A percentile compares a stretch with the other conserved stretches of the same genome.
Evolutionary conservation across 2,888 invertebrate species (phyloP).

Genomic region (Pocota personata): DNA sequence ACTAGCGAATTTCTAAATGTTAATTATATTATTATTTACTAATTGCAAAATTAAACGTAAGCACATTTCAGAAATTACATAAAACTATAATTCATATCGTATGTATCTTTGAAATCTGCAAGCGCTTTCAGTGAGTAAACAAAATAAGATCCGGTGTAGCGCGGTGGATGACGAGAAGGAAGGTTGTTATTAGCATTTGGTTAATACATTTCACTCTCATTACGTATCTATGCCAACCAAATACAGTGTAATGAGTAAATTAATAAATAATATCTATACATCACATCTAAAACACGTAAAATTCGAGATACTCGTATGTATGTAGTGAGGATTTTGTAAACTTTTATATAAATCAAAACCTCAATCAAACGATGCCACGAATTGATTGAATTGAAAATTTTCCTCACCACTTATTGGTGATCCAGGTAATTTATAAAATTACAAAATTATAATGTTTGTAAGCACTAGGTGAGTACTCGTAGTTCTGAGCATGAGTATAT

Average conservation of each 20-base stretch:
- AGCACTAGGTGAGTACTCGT: not conserved
- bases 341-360: conserved; percentile 9
- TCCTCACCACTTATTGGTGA: not conserved
- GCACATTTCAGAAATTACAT: not conserved
- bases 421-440: not conserved
- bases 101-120: not conserved
- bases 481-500: not conserved
- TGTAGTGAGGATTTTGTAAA: not conserved
- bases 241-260: not conserved
- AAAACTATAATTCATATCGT: conserved; percentile 21
- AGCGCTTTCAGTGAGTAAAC: not conserved
- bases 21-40: conserved; percentile 45
- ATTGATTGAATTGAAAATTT: conserved; percentile 9
- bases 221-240: not conserved
- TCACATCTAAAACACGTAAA: not conserved
- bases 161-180: not conserved
- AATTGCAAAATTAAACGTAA: conserved; percentile 44
- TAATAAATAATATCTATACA: not conserved
- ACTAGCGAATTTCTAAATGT: conserved; percentile 21
- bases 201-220: conserved; percentile 1
- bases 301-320: no score
- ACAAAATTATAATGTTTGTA: not conserved
- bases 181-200: not conserved
- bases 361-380: conserved; percentile 31
- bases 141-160: not conserved